Conservation (phyloP, 2,113 vertebrate species). For the Prunella himalayana region DNA sequence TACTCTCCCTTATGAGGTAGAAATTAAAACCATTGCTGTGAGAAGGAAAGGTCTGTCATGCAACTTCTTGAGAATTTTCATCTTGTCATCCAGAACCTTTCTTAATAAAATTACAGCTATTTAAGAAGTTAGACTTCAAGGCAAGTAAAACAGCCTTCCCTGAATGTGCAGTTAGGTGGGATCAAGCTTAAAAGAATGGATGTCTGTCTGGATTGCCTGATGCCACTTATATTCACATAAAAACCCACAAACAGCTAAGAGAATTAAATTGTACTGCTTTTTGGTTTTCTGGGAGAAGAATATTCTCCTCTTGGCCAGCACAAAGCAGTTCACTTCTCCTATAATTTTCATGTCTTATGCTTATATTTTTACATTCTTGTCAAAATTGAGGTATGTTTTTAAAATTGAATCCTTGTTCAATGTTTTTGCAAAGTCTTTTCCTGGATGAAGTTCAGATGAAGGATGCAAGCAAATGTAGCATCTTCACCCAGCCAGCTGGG, state of each 20-base stretch:
- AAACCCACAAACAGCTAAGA: background rate
- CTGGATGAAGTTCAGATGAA: background rate
- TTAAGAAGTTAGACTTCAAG: background rate
- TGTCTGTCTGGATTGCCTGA: background rate
- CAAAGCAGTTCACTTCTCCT: background rate
- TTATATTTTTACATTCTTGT: background rate
- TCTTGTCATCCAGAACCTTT: background rate
- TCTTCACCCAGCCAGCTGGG: background rate
- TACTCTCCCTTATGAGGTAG: background rate
- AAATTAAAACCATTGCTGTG: background rate
- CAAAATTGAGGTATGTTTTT: background rate
- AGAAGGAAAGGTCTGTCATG: background rate
- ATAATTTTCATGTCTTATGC: background rate
- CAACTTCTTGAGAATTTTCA: background rate
- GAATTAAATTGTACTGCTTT: background rate
- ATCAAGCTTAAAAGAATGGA: background rate
- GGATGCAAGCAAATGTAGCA: background rate
- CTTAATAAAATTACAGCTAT: background rate
- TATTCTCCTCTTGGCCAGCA: background rate
- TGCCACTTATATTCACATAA: background rate
- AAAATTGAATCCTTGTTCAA: background rate
- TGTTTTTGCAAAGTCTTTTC: background rate
- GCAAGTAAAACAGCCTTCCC: background rate
- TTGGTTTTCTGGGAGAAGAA: background rate
- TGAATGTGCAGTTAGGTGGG: background rate